phyloP scores from a whole-genome alignment of 1,140 invertebrate genomes.

The Musca domestica region DNA sequence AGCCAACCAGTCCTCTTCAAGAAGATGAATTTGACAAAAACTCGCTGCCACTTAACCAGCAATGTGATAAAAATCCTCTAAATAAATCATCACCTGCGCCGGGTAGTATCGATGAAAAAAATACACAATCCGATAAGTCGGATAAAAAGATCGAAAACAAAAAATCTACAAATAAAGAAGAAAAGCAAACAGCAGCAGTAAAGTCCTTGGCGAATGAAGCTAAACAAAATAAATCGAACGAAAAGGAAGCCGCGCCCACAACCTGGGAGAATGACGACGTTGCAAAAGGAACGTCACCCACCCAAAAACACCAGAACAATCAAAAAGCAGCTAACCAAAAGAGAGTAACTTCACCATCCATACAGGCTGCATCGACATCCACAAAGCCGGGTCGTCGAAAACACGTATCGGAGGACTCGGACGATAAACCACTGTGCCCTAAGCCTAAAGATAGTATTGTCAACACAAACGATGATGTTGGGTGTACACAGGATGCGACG shows the following conservation, averaged over 20 bases:
- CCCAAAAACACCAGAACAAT: background rate
- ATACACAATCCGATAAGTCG: background rate
- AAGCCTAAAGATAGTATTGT: slow-evolving; percentile 7
- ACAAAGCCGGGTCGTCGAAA: slow-evolving; percentile 26
- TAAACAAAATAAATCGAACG: slow-evolving; percentile 17
- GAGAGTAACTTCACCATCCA: background rate
- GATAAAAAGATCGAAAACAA: slow-evolving; percentile 34
- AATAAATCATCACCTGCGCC: slow-evolving; percentile 1
- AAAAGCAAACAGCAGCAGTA: background rate
- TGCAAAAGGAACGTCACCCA: background rate
- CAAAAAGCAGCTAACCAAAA: too few species aligned
- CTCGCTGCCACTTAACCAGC: background rate
- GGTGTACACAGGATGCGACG: slow-evolving; percentile 4
- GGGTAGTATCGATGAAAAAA: slow-evolving; percentile 13
- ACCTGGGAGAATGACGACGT: background rate
- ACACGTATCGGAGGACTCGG: background rate
- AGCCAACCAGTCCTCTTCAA: slow-evolving; percentile 9
- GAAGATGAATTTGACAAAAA: slow-evolving; percentile 3
- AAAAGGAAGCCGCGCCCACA: slow-evolving; percentile 3
- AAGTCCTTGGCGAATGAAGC: slow-evolving; percentile 8
- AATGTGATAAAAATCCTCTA: background rate
- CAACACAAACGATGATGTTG: slow-evolving; percentile 5
- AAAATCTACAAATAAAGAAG: slow-evolving; percentile 31
- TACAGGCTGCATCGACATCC: slow-evolving; percentile 23
- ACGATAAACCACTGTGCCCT: slow-evolving; percentile 8